Evolutionary conservation across 2,888 invertebrate species (phyloP).

Genomic region (Calameuta filiformis): DNA sequence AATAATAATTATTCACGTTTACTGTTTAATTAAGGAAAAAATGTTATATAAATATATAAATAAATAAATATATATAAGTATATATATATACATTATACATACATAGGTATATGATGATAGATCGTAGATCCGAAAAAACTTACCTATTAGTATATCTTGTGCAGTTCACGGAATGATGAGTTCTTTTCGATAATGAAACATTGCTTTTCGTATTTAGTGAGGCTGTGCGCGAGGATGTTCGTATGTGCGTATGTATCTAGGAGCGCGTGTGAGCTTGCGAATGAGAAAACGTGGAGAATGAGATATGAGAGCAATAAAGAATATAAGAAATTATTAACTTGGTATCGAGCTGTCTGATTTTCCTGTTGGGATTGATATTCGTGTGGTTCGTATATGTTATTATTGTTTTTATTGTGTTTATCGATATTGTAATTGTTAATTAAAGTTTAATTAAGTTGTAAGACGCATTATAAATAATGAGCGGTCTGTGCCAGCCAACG

Average conservation of each 20-base stretch:
- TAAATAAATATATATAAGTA: conserved; percentile 4
- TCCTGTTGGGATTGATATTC: not conserved
- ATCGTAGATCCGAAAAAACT: conserved; percentile 10
- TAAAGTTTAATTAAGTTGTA: conserved; percentile 26
- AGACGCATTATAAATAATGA: conserved; percentile 20
- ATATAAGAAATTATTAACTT: conserved; percentile 20
- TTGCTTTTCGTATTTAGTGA: not conserved
- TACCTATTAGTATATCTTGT: conserved; percentile 18
- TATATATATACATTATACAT: conserved; percentile 18
- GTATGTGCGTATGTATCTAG: not conserved
- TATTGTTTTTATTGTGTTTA: not conserved
- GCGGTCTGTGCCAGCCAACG: not conserved
- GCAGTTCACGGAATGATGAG: conserved; percentile 5
- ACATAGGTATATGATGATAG: conserved; percentile 8
- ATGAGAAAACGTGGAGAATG: conserved; percentile 8
- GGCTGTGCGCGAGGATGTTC: not conserved
- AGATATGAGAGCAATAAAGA: conserved; percentile 19
- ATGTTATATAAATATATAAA: conserved; percentile 7
- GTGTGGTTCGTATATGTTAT: not conserved
- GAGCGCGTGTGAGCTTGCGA: not conserved
- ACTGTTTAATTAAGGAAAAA: conserved; percentile 15
- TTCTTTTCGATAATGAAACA: not conserved
- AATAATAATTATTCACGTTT: conserved; percentile 21
- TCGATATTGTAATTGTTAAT: conserved; percentile 24
- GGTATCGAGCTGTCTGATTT: conserved; percentile 4